A percentile compares a stretch with the other conserved stretches of the same genome.
phyloP scores from a whole-genome alignment of 2,797 vertebrate species.

The Pogoniulus pusillus region DNA sequence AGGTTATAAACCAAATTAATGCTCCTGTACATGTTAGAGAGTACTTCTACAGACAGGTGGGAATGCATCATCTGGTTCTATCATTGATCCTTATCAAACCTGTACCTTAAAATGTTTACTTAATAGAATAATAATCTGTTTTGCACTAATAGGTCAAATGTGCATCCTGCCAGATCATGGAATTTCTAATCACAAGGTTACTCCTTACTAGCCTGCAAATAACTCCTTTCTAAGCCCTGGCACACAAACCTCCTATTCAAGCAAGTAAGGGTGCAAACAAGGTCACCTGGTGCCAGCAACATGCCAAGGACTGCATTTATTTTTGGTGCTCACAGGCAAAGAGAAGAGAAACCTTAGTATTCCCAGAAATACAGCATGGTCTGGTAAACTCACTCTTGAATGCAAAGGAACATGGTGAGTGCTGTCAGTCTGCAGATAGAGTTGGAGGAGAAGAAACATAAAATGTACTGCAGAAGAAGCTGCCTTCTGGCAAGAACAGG shows the following conservation, averaged over 20 bases:
- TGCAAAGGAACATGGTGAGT: background rate
- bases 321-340: background rate
- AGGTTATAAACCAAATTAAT: background rate
- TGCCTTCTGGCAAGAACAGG: background rate
- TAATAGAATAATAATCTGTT: background rate
- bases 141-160: slow-evolving; percentile 34
- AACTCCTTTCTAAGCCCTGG: slow-evolving; percentile 36
- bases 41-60: background rate
- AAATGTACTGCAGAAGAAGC: background rate
- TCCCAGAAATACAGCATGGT: background rate
- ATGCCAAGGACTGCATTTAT: background rate
- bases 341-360: background rate
- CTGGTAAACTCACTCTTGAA: background rate
- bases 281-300: slow-evolving; percentile 38
- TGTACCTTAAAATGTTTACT: background rate
- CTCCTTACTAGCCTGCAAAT: slow-evolving; percentile 48
- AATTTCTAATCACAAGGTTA: slow-evolving; percentile 56
- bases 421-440: background rate
- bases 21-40: background rate
- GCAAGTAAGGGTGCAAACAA: slow-evolving; percentile 50
- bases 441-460: background rate
- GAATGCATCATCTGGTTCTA: background rate
- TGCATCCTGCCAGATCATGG: slow-evolving; percentile 17
- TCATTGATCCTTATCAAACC: slow-evolving; percentile 4
- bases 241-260: slow-evolving; percentile 57